Percentiles rank a stretch among this genome's conserved stretches.
These are phyloP conservation scores for Antechinus stuartii DNA, from an alignment of 2,113 vertebrate genomes.

Conservation along the genomic window DNA sequence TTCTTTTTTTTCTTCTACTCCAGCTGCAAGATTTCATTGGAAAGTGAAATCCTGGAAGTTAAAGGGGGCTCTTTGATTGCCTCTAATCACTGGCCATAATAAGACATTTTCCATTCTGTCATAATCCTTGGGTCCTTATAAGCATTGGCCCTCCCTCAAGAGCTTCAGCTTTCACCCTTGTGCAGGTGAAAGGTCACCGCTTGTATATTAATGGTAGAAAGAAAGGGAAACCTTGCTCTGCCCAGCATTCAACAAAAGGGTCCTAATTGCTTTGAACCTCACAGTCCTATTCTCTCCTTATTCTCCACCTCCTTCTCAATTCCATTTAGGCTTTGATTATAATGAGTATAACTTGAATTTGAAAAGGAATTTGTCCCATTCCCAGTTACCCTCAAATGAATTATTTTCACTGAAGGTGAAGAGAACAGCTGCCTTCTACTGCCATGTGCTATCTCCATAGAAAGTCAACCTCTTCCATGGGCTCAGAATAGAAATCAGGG, in stretches of 20 bases:
- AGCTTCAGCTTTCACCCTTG: neutral
- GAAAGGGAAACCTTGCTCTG: neutral
- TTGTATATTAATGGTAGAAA: slow-evolving; percentile 10
- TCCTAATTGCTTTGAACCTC: neutral
- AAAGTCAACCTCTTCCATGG: neutral
- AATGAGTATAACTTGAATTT: neutral
- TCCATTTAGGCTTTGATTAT: neutral
- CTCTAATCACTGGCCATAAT: slow-evolving; percentile 44
- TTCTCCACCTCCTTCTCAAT: neutral
- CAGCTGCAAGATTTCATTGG: slow-evolving; percentile 26
- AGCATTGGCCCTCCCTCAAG: slow-evolving; percentile 45
- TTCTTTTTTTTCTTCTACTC: neutral
- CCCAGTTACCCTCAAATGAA: neutral
- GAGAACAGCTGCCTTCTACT: neutral
- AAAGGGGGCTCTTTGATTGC: slow-evolving; percentile 7
- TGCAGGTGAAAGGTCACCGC: slow-evolving; percentile 45
- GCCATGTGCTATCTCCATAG: neutral
- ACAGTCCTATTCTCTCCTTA: neutral
- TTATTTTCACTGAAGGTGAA: neutral
- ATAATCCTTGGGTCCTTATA: slow-evolving; percentile 59
- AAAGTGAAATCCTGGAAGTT: neutral
- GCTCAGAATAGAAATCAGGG: no score
- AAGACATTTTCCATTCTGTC: slow-evolving; percentile 27
- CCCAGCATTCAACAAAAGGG: neutral
- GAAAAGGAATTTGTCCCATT: neutral